Evolutionary conservation across 2,888 invertebrate genomes (phyloP).

Genomic region (Resseliella maxima): DNA sequence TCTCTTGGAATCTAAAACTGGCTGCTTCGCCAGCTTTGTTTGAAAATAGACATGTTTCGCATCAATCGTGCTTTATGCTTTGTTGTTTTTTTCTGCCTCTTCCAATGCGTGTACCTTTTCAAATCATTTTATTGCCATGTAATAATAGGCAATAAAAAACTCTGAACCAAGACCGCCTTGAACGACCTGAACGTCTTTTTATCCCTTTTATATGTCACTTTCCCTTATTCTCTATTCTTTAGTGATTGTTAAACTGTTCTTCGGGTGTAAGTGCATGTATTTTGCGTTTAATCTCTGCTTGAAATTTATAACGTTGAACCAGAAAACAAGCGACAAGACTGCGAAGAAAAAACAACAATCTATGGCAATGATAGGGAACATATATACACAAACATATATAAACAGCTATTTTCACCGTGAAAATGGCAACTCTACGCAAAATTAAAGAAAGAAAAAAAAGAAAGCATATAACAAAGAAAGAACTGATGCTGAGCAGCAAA

Average conservation of each 20-base stretch:
- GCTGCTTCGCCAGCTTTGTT: neutral
- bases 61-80: constrained; percentile 38
- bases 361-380: neutral
- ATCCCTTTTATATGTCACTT: constrained; percentile 55
- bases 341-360: neutral
- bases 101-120: neutral
- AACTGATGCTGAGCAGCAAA: neutral
- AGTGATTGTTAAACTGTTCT: constrained; percentile 38
- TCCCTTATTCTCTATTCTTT: constrained; percentile 36
- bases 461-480: neutral
- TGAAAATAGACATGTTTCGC: constrained; percentile 19
- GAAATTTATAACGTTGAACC: constrained; percentile 46
- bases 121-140: constrained; percentile 55
- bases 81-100: neutral
- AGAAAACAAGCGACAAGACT: constrained; percentile 8
- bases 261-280: constrained; percentile 54
- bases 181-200: constrained; percentile 45
- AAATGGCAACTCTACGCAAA: constrained; percentile 13
- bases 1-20: constrained; percentile 1
- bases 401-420: constrained; percentile 39
- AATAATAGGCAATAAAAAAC: constrained; percentile 55
- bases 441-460: neutral
- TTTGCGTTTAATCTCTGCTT: constrained; percentile 53
- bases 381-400: neutral
- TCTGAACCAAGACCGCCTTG: constrained; percentile 54